These are phyloP conservation scores for Orestias chungarensis DNA, from an alignment of 2,797 vertebrate genomes.

Conservation along the genomic window DNA sequence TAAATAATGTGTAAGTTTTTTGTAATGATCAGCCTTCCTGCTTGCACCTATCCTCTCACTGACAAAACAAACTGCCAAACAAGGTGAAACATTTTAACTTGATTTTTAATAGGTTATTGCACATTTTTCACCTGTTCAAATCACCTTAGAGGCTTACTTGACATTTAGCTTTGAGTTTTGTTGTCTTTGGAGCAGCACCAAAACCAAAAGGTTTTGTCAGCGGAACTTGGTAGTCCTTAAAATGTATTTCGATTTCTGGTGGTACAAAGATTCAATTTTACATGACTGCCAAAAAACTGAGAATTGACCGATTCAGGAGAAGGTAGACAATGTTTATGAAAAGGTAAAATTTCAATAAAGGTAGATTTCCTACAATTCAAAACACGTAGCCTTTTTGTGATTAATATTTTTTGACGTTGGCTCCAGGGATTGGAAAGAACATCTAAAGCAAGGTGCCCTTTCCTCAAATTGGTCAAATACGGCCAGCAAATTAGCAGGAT, in stretches of 20 bases:
- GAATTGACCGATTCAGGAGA: background rate
- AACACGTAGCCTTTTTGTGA: background rate
- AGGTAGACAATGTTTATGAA: background rate
- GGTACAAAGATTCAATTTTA: background rate
- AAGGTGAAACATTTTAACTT: too few species aligned
- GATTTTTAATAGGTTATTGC: background rate
- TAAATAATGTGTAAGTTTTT: background rate
- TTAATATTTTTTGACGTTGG: conserved; percentile 11
- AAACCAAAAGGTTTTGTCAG: background rate
- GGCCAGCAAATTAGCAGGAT: conserved; percentile 12
- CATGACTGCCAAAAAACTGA: background rate
- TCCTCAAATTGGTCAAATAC: conserved; percentile 1
- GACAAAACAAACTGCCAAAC: background rate
- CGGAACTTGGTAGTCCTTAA: background rate
- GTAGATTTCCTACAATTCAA: background rate
- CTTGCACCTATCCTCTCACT: background rate
- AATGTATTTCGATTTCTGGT: background rate
- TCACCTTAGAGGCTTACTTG: background rate
- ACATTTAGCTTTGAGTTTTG: background rate
- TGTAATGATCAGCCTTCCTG: background rate
- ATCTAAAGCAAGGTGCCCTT: conserved; percentile 2
- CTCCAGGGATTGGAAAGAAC: conserved; percentile 10
- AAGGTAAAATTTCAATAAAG: background rate
- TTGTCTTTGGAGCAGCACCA: too few species aligned
- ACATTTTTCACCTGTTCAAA: background rate